Evolutionary conservation across 2,888 invertebrate genomes (phyloP), one percentile per base, ranked within the genome.

Genomic region (Metalampra italica): DNA sequence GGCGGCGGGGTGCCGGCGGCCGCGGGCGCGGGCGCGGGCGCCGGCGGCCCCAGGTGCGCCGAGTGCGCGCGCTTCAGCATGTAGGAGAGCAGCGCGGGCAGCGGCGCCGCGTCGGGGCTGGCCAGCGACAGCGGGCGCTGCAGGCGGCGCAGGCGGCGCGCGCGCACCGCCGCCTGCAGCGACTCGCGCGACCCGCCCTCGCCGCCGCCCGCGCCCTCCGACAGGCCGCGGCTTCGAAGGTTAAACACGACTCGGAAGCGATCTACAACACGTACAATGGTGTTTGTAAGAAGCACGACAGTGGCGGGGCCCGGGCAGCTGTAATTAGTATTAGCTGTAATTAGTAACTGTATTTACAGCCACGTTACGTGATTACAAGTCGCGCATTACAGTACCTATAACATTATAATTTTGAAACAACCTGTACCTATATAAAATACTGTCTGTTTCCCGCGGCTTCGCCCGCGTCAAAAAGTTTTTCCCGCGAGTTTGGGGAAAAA

Each of bases 71-170:
- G 72, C 7, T 75, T 64, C 50, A 66, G 63, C 29, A 84, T 57
- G 43, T 79, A 64, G 1, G 77, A 70, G 3, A 72, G 46, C 13
- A 79, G 47, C 1, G 70, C 63, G 1, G 82, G 72, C 29, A 72
- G 61, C 38, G 62, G 38, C 59, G 47, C 45, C 11, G 59, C 66
- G 52, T 80, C 83, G 0, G 77, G 77, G 1, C 82, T 66, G 0
- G 87, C 86, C 42, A 82, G 66, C 0, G 87, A 86, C 43, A 72
- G 70, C 3, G 87, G 87, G 0, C 87, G 77, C 58, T 79, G 75
- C 12, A 75, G 60, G 0, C 69, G 74, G 4, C 66, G 68, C 1
- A 57, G 55, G 0, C 78, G 81, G n/a, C 83, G 73, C 12, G 73
- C 75, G 9, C 78, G 78, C 39, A 83, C 82, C 0, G 71, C 30